A percentile compares a stretch with the other conserved stretches of the same genome.
Conservation (phyloP, 2,113 vertebrate genomes). For the Saguinus midas region DNA sequence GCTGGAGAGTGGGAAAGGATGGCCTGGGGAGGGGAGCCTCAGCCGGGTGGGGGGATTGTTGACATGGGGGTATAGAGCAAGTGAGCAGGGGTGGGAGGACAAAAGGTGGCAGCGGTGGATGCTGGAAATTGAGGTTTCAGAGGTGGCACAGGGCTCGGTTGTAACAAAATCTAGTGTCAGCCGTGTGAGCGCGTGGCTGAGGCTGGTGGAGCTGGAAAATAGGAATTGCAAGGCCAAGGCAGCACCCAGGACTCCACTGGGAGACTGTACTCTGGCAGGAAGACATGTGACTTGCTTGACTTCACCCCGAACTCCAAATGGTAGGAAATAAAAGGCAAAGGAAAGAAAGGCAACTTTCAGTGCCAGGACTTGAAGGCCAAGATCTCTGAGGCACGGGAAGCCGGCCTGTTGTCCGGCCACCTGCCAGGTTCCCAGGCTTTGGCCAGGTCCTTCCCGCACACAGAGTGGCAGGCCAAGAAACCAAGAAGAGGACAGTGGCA, state of each 20-base stretch:
- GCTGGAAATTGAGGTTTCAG: not conserved
- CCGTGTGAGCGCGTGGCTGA: not conserved
- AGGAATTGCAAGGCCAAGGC: not conserved
- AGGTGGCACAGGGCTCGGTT: too few species aligned
- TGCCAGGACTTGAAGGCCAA: not conserved
- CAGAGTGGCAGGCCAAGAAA: not conserved
- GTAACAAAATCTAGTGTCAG: not conserved
- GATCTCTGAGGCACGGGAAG: not conserved
- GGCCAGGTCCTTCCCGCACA: not conserved
- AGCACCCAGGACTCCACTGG: accelerated
- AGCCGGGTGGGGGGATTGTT: too few species aligned
- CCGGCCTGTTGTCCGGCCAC: accelerated
- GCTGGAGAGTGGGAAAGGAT: accelerated
- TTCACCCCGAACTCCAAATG: not conserved
- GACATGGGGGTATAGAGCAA: accelerated
- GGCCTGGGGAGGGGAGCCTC: not conserved
- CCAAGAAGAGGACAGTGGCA: not conserved
- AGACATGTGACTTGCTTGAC: not conserved
- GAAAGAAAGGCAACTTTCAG: not conserved
- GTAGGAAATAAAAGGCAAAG: not conserved
- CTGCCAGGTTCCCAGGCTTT: not conserved
- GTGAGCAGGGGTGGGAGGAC: too few species aligned
- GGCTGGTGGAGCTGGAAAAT: not conserved
- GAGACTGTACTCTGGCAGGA: too few species aligned
- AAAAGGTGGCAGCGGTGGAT: not conserved